A percentile compares a stretch with the other conserved stretches of the same genome.
Conservation (phyloP, 2,888 invertebrate genomes). For the Himalopsyche anomala region DNA sequence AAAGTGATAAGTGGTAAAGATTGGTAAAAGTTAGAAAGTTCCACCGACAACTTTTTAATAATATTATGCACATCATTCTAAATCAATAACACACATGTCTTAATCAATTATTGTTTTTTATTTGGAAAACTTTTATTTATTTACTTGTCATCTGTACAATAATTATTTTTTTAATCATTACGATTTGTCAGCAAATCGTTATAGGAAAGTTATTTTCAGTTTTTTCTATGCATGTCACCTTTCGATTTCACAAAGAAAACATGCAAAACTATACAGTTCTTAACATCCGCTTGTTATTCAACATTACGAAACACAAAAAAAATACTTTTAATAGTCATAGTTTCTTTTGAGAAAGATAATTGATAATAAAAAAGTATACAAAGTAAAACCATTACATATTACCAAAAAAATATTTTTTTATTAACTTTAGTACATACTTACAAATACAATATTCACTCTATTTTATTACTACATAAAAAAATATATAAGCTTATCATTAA, state of each 20-base stretch:
- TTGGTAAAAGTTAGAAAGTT: constrained; percentile 26
- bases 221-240: background rate
- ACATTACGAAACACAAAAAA: too few species aligned
- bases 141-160: background rate
- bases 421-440: too few species aligned
- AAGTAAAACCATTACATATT: too few species aligned
- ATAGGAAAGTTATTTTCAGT: background rate
- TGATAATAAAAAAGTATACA: too few species aligned
- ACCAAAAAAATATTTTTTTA: too few species aligned
- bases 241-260: constrained; percentile 8
- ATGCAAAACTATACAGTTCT: background rate
- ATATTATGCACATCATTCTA: constrained; percentile 11
- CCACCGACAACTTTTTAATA: background rate
- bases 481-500: too few species aligned
- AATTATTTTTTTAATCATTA: background rate
- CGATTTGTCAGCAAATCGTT: background rate
- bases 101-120: background rate
- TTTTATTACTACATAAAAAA: too few species aligned
- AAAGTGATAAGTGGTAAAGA: constrained; percentile 3
- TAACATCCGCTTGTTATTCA: too few species aligned
- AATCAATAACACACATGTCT: background rate
- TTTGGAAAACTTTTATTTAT: background rate
- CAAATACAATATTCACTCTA: too few species aligned
- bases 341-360: too few species aligned
- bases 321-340: too few species aligned